A percentile compares a stretch with the other conserved stretches of the same genome.
Evolutionary conservation across 2,113 vertebrate species (phyloP).

Genomic region (Poicephalus gulielmi): DNA sequence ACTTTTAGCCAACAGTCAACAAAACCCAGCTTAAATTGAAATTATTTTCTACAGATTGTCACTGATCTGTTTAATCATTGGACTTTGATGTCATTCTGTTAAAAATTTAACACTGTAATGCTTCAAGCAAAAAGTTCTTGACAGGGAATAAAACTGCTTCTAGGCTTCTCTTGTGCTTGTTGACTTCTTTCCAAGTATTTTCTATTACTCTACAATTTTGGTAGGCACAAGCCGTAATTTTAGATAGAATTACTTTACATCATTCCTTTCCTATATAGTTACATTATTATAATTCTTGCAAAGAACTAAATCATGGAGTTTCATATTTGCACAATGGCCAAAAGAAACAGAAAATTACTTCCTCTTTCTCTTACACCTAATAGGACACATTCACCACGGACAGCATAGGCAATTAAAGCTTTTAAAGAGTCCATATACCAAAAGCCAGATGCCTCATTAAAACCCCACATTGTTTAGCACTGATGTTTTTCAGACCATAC

Average conservation of each 20-base stretch:
- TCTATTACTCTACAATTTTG: background rate
- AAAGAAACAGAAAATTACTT: background rate
- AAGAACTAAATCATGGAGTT: background rate
- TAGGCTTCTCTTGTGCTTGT: background rate
- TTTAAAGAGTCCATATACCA: background rate
- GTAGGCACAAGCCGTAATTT: background rate
- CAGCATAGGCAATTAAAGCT: background rate
- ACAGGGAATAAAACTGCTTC: background rate
- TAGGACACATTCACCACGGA: background rate
- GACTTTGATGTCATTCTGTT: background rate
- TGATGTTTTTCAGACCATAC: background rate
- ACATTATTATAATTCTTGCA: background rate
- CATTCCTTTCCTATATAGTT: background rate
- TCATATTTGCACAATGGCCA: background rate
- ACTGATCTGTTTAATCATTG: background rate
- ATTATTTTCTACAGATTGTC: background rate
- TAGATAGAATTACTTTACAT: background rate
- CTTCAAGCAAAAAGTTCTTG: background rate
- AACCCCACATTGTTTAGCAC: background rate
- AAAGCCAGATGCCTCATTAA: background rate
- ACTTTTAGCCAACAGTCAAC: background rate
- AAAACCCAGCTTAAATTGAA: background rate
- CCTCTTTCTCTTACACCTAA: background rate
- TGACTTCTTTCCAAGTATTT: background rate
- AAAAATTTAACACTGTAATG: background rate